A percentile compares a stretch with the other conserved stretches of the same genome.
Evolutionary conservation across 2,113 vertebrate species (phyloP).

Genomic region (Trichechus manatus): DNA sequence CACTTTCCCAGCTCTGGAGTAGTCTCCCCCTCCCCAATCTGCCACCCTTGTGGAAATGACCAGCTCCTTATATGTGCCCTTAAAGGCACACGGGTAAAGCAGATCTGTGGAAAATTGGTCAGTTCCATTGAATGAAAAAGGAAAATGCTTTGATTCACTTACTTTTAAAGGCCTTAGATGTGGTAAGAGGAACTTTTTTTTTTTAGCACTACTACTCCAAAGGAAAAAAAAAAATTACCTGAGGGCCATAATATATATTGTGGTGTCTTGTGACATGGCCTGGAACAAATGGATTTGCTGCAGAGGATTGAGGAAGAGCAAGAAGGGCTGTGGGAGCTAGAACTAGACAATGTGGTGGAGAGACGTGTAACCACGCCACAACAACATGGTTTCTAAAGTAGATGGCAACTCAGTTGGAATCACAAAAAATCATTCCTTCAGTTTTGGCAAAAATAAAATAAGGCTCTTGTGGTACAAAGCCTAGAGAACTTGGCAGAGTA

Average conservation of each 20-base stretch:
- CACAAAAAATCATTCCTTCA: neutral
- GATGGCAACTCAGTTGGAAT: neutral
- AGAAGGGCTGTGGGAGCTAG: neutral
- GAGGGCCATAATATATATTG: neutral
- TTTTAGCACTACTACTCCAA: neutral
- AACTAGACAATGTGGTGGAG: neutral
- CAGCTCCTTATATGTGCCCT: neutral
- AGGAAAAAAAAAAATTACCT: neutral
- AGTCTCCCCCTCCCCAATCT: neutral
- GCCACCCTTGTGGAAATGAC: neutral
- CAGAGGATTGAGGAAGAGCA: neutral
- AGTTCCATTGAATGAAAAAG: neutral
- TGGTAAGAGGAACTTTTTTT: neutral
- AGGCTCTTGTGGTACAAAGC: neutral
- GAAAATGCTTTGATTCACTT: constrained; percentile 10
- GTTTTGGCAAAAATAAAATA: neutral
- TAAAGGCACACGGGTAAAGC: neutral
- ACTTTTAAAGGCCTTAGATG: neutral
- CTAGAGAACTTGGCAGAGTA: neutral
- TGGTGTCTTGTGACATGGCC: neutral
- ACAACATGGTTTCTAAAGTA: neutral
- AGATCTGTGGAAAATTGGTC: neutral
- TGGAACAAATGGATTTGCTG: constrained; percentile 36
- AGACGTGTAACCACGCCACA: neutral
- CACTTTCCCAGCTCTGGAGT: neutral